Conservation (phyloP, 2,113 vertebrate species). For the Hippocampus comes region DNA sequence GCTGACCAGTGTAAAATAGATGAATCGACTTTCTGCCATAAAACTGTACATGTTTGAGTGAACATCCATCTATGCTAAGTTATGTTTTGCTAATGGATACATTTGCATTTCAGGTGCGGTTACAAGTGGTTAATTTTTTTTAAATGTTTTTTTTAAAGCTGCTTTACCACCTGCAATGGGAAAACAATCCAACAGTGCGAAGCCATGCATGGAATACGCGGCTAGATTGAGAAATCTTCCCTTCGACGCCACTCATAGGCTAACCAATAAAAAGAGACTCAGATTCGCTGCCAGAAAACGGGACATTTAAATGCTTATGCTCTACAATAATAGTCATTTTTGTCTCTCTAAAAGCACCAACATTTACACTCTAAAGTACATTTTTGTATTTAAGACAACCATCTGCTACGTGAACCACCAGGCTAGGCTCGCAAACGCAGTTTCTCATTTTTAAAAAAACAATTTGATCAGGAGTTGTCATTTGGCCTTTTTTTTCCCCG, state of each 20-base stretch:
- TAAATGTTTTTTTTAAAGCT: background rate
- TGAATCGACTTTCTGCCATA: background rate
- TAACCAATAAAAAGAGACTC: background rate
- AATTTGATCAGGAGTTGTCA: background rate
- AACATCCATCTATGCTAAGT: background rate
- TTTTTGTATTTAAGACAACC: background rate
- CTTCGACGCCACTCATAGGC: background rate
- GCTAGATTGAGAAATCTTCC: background rate
- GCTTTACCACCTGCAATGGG: background rate
- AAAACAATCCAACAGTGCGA: background rate
- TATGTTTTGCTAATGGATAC: background rate
- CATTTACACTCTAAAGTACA: background rate
- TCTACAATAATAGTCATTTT: background rate
- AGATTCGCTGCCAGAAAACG: background rate
- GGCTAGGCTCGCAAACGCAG: background rate
- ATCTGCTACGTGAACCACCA: slow-evolving; percentile 5
- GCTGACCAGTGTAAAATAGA: background rate
- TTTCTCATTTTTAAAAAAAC: background rate
- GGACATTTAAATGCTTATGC: background rate
- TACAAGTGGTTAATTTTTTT: background rate
- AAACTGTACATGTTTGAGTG: background rate
- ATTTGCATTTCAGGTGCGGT: background rate
- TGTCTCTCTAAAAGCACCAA: background rate
- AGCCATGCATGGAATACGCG: background rate
- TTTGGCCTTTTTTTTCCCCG: slow-evolving; percentile 28